These are phyloP conservation scores for Hypselothyrea guttata DNA, from an alignment of 2,888 invertebrate species.

Conservation along the genomic window DNA sequence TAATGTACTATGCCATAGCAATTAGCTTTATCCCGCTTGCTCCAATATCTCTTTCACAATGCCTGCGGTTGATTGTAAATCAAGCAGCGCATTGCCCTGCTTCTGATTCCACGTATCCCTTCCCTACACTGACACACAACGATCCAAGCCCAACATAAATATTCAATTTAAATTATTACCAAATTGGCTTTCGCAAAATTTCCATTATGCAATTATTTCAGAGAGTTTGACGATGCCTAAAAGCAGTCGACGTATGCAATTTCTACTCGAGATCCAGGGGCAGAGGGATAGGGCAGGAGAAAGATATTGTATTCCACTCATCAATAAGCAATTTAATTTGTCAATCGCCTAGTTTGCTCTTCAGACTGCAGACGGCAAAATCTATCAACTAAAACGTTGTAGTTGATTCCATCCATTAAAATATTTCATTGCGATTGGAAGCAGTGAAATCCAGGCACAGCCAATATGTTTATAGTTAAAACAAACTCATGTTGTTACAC, in stretches of 20 bases:
- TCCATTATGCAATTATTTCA: constrained; percentile 76
- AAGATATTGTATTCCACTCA: constrained; percentile 44
- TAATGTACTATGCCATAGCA: constrained; percentile 61
- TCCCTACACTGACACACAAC: constrained; percentile 4
- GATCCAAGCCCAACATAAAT: constrained; percentile 61
- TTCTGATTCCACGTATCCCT: not conserved
- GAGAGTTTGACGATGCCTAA: constrained; percentile 35
- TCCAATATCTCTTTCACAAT: too few relatives aligned
- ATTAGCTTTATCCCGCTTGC: constrained; percentile 18
- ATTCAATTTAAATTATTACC: constrained; percentile 77
- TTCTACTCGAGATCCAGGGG: constrained; percentile 13
- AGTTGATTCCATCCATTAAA: constrained; percentile 52
- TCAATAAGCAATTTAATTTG: constrained; percentile 77
- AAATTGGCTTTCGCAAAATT: constrained; percentile 76
- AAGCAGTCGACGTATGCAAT: constrained; percentile 51
- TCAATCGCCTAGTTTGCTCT: constrained; percentile 56
- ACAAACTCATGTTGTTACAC: constrained; percentile 36
- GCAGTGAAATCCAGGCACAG: constrained; percentile 10
- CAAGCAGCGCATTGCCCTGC: constrained; percentile 17
- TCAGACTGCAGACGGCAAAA: constrained; percentile 63
- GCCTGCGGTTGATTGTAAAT: constrained; percentile 53
- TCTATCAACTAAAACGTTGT: constrained; percentile 57
- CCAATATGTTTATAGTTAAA: constrained; percentile 66
- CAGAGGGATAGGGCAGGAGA: not conserved
- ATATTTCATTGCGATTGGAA: constrained; percentile 25